phyloP scores from a whole-genome alignment of 2,113 vertebrate species.

The Camelus bactrianus region DNA sequence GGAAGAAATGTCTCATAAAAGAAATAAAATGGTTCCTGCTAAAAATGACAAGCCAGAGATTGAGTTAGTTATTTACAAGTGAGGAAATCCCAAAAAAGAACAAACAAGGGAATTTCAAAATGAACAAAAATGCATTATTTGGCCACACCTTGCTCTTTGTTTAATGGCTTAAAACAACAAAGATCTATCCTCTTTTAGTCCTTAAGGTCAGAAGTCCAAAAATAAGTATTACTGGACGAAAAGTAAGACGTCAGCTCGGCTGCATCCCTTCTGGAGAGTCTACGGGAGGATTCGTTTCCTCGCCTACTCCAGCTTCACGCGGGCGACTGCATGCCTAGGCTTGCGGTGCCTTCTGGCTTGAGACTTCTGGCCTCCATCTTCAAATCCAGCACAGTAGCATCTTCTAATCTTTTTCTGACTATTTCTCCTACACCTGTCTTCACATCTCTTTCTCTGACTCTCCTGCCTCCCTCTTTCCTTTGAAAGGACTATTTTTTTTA shows the following conservation, averaged over 20 bases:
- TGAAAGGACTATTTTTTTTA: neutral
- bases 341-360: neutral
- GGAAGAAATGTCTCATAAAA: neutral
- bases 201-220: neutral
- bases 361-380: neutral
- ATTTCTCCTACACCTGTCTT: neutral
- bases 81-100: neutral
- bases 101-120: neutral
- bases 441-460: neutral
- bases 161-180: neutral
- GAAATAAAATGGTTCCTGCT: neutral
- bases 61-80: neutral
- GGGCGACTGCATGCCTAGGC: neutral
- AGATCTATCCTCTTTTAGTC: neutral
- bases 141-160: neutral
- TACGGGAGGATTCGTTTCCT: neutral
- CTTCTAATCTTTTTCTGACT: neutral
- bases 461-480: neutral
- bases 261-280: neutral
- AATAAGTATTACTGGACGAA: neutral
- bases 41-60: neutral
- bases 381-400: neutral
- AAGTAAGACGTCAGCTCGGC: neutral
- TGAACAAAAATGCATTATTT: neutral
- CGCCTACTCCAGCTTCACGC: neutral